phyloP scores from a whole-genome alignment of 2,797 vertebrate species.

The Clarias fuscus region DNA sequence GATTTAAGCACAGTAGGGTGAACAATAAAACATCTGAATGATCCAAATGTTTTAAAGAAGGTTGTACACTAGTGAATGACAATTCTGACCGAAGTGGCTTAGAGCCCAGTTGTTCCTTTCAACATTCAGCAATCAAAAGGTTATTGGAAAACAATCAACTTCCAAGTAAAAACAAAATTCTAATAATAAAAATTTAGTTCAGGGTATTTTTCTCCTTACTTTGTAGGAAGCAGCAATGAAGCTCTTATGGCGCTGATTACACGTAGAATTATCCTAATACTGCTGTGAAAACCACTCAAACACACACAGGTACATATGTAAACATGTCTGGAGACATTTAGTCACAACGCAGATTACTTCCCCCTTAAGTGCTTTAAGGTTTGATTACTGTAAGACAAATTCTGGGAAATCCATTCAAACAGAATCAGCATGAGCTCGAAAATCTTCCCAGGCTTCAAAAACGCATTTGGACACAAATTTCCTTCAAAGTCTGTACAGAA shows the following conservation, averaged over 20 bases:
- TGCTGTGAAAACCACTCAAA: constrained; percentile 64
- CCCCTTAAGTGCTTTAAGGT: constrained; percentile 29
- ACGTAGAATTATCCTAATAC: constrained; percentile 75
- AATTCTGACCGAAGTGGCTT: too few species aligned
- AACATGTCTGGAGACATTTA: background rate
- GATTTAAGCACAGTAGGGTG: too few species aligned
- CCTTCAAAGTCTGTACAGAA: background rate
- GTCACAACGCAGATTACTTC: constrained; percentile 19
- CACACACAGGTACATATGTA: constrained; percentile 12
- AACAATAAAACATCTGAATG: too few species aligned
- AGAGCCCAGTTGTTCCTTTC: too few species aligned
- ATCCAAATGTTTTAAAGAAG: too few species aligned
- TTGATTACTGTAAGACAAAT: constrained; percentile 25
- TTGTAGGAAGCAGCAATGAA: background rate
- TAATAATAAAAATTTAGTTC: background rate
- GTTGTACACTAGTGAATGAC: too few species aligned
- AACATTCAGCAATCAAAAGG: too few species aligned
- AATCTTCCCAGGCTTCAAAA: background rate
- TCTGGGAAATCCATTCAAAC: constrained; percentile 14
- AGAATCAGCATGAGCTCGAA: constrained; percentile 8
- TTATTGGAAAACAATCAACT: constrained; percentile 7
- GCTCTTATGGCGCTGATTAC: constrained; percentile 62
- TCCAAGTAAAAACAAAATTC: background rate
- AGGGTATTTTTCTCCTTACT: background rate
- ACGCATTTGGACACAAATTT: background rate